A percentile compares a stretch with the other conserved stretches of the same genome.
Evolutionary conservation across 2,797 vertebrate genomes (phyloP).

Genomic region (Pachyuromys duprasi): DNA sequence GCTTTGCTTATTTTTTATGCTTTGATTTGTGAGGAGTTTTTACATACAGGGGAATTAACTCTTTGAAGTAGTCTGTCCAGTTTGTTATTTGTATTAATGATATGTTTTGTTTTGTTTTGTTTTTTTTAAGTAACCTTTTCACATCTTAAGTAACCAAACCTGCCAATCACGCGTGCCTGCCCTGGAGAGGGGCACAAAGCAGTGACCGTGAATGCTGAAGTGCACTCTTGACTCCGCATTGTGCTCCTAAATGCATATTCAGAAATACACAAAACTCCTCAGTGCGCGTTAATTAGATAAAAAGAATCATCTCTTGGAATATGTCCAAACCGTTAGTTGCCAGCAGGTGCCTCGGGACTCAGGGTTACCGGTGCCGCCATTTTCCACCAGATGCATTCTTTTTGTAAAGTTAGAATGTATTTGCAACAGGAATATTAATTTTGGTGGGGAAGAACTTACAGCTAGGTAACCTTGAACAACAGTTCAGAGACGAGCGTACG

Average conservation of each 20-base stretch:
- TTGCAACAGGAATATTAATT: not conserved
- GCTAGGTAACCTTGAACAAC: not conserved
- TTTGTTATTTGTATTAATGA: not conserved
- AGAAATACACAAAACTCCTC: not conserved
- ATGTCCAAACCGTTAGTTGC: not conserved
- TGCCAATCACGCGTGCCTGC: not conserved
- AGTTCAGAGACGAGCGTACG: not conserved
- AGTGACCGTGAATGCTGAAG: not conserved
- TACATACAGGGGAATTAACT: not conserved
- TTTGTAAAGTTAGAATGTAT: constrained; percentile 19
- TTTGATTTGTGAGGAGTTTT: constrained; percentile 49
- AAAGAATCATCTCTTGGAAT: not conserved
- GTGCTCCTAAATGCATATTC: constrained; percentile 12
- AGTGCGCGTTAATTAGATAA: not conserved
- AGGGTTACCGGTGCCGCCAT: not conserved
- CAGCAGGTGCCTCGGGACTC: not conserved
- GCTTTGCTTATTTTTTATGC: not conserved
- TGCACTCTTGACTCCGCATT: not conserved
- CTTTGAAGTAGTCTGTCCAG: not conserved
- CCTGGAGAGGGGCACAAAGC: not conserved
- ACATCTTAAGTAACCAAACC: constrained; percentile 33
- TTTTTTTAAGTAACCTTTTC: not conserved
- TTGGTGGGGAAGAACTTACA: not conserved
- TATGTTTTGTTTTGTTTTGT: not conserved
- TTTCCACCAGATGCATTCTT: constrained; percentile 1